Conservation (phyloP, 1,140 invertebrate genomes). For the Drosophila parvula region DNA sequence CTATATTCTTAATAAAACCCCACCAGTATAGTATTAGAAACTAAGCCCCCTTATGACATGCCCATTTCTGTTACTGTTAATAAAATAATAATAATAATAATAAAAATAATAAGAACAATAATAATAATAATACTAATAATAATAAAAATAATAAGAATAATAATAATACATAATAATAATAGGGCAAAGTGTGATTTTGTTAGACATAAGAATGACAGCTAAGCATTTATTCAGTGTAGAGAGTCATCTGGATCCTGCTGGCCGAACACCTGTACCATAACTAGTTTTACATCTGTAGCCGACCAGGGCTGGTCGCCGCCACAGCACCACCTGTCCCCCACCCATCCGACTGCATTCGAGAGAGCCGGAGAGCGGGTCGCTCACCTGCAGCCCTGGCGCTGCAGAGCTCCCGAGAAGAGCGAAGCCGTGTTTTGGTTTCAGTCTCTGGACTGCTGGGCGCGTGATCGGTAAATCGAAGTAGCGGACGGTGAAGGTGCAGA, state of each 20-base stretch:
- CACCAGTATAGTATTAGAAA: too few species aligned
- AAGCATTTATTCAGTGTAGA: slow-evolving; percentile 1
- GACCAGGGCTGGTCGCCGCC: slow-evolving; percentile 53
- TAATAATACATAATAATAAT: too few species aligned
- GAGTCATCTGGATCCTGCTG: background rate
- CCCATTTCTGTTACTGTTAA: too few species aligned
- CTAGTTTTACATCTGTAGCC: slow-evolving; percentile 69
- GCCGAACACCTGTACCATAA: slow-evolving; percentile 45
- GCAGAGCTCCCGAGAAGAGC: slow-evolving; percentile 63
- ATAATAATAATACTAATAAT: too few species aligned
- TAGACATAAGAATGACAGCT: background rate
- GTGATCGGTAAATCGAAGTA: slow-evolving; percentile 76
- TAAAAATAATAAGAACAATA: too few species aligned
- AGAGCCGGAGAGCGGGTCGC: slow-evolving; percentile 9
- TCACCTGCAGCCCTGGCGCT: slow-evolving; percentile 57
- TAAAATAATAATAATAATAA: too few species aligned
- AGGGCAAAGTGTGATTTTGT: too few species aligned
- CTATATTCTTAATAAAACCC: too few species aligned
- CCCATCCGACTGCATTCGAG: slow-evolving; percentile 41
- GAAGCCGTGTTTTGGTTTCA: slow-evolving; percentile 63
- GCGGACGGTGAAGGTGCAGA: slow-evolving; percentile 77
- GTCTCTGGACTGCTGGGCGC: slow-evolving; percentile 67
- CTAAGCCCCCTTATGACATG: too few species aligned
- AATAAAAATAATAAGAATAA: too few species aligned
- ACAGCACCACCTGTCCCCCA: slow-evolving; percentile 9